These are phyloP conservation scores for Cybosia mesomella DNA, from an alignment of 2,888 invertebrate genomes.

Conservation along the genomic window DNA sequence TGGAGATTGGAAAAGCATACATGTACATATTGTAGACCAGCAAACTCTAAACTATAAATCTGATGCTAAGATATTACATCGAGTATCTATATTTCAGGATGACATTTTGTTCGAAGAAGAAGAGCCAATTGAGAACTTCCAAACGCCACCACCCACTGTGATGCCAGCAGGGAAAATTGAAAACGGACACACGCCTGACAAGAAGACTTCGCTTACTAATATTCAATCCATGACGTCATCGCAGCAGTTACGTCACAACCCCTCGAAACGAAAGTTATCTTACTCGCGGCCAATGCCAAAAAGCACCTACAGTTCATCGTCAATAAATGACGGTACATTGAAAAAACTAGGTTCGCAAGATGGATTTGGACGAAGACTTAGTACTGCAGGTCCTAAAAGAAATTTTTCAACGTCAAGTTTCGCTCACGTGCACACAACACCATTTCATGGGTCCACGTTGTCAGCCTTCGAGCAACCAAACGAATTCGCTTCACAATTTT, in stretches of 20 bases:
- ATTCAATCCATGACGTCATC: conserved; percentile 53
- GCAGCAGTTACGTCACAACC: conserved; percentile 65
- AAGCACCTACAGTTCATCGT: conserved; percentile 86
- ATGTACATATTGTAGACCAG: neutral
- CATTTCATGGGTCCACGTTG: conserved; percentile 94
- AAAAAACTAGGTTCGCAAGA: conserved; percentile 78
- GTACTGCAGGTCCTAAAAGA: conserved; percentile 83
- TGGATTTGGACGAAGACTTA: conserved; percentile 69
- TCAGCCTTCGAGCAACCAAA: conserved; percentile 92
- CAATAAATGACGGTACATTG: conserved; percentile 84
- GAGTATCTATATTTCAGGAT: conserved; percentile 67
- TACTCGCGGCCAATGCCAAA: conserved; percentile 72
- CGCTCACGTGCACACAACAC: conserved; percentile 54
- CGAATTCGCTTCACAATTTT: conserved; percentile 93
- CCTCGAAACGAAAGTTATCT: conserved; percentile 75
- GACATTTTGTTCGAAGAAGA: conserved; percentile 80
- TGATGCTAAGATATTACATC: neutral
- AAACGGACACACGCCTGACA: conserved; percentile 51
- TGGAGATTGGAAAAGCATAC: neutral
- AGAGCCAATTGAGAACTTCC: conserved; percentile 67
- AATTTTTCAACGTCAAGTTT: conserved; percentile 94
- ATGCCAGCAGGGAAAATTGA: conserved; percentile 53
- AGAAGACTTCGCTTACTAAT: conserved; percentile 52
- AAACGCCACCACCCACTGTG: conserved; percentile 48
- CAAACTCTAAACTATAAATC: neutral